These are phyloP conservation scores for Lepus americanus DNA, from an alignment of 2,113 vertebrate species.

Conservation along the genomic window DNA sequence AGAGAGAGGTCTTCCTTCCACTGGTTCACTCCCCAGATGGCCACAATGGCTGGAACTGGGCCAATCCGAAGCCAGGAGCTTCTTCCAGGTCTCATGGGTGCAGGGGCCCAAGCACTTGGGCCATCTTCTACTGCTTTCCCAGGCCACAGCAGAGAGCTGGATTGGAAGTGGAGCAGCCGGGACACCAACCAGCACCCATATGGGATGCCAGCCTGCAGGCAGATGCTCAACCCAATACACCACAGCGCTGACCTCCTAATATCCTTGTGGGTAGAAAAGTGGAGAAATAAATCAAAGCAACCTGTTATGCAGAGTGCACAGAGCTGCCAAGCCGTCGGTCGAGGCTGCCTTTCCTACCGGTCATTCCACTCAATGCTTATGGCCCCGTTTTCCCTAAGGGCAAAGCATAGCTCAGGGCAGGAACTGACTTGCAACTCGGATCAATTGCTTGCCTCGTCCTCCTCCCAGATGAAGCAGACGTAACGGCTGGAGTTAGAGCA, in stretches of 20 bases:
- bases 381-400: not conserved
- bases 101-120: too few species aligned
- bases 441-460: not conserved
- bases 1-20: too few species aligned
- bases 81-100: too few species aligned
- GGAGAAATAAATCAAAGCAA: not conserved
- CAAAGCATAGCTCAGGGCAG: not conserved
- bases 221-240: too few species aligned
- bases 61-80: too few species aligned
- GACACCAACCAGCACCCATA: too few species aligned
- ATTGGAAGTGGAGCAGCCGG: too few species aligned
- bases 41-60: too few species aligned
- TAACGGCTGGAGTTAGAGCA: not conserved
- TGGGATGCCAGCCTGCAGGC: too few species aligned
- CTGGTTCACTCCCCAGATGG: too few species aligned
- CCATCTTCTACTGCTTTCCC: too few species aligned
- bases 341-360: not conserved
- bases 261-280: slow-evolving; percentile 26
- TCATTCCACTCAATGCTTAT: not conserved
- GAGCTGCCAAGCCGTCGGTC: not conserved
- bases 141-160: too few species aligned
- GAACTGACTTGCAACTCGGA: not conserved
- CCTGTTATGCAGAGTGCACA: not conserved
- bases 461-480: not conserved
- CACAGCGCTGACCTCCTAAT: not conserved